Conservation (phyloP, 2,797 vertebrate genomes). For the Sebastes taczanowskii region DNA sequence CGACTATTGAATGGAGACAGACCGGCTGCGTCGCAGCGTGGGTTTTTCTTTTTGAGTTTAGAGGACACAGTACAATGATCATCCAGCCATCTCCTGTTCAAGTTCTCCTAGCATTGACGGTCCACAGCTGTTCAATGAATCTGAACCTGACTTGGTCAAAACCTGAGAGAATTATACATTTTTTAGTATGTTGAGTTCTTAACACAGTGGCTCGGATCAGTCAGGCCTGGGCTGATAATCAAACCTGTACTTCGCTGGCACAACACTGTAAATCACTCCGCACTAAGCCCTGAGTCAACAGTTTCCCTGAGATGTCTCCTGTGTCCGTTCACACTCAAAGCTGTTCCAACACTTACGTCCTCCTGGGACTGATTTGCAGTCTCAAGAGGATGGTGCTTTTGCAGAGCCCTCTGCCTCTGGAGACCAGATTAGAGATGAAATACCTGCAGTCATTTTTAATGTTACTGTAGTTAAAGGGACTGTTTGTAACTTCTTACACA, state of each 20-base stretch:
- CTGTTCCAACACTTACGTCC: neutral
- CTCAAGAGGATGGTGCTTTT: neutral
- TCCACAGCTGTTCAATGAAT: neutral
- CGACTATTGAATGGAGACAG: neutral
- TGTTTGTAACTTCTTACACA: no score
- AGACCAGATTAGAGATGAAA: slow-evolving; percentile 13
- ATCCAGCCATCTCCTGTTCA: neutral
- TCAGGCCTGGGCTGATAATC: neutral
- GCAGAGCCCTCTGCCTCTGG: neutral
- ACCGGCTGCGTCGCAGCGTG: neutral
- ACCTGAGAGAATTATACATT: neutral
- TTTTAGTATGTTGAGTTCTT: neutral
- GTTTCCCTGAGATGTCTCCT: neutral
- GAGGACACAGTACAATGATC: neutral
- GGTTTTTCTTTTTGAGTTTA: neutral
- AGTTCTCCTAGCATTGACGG: neutral
- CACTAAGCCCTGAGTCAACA: slow-evolving; percentile 38
- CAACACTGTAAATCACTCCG: slow-evolving; percentile 20
- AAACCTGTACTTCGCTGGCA: slow-evolving; percentile 9
- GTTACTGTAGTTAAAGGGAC: neutral
- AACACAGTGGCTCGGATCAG: neutral
- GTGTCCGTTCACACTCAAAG: slow-evolving; percentile 6
- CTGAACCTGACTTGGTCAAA: neutral
- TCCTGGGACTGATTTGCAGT: neutral
- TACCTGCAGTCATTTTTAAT: neutral